phyloP scores from a whole-genome alignment of 2,113 vertebrate genomes.

The Corydoras maculifer region DNA sequence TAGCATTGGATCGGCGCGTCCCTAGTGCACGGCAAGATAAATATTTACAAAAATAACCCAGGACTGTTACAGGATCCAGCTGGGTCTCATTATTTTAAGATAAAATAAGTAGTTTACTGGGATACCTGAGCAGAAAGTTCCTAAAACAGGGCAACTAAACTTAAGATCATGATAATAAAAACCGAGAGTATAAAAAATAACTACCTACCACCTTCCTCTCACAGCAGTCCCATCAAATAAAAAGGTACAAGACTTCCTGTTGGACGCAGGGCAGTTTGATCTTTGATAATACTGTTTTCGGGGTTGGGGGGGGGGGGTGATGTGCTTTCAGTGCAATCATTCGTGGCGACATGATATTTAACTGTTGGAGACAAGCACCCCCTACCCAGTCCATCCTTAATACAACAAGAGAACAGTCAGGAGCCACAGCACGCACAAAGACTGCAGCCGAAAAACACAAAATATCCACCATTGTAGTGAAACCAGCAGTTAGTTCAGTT shows the following conservation, averaged over 20 bases:
- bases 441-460: slow-evolving; percentile 9
- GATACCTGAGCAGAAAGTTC: slow-evolving; percentile 62
- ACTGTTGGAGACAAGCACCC: slow-evolving; percentile 7
- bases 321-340: slow-evolving; percentile 69
- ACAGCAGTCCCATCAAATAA: slow-evolving; percentile 47
- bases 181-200: slow-evolving; percentile 27
- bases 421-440: neutral
- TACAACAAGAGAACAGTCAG: slow-evolving; percentile 13
- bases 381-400: slow-evolving; percentile 39
- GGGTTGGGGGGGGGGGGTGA: slow-evolving; percentile 56
- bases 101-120: slow-evolving; percentile 40
- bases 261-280: slow-evolving; percentile 49
- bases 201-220: slow-evolving; percentile 44
- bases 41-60: slow-evolving; percentile 45
- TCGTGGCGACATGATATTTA: slow-evolving; percentile 35
- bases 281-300: slow-evolving; percentile 70
- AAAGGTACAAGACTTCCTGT: slow-evolving; percentile 38
- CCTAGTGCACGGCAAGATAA: slow-evolving; percentile 34
- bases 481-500: slow-evolving; percentile 3
- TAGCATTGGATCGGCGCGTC: slow-evolving; percentile 38
- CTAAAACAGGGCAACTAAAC: slow-evolving; percentile 48
- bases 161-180: slow-evolving; percentile 16
- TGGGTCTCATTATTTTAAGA: slow-evolving; percentile 35
- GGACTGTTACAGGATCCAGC: slow-evolving; percentile 30
- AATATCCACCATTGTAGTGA: slow-evolving; percentile 2